Evolutionary conservation across 2,888 invertebrate genomes (phyloP).

Genomic region (Chrysopilus asiliformis): DNA sequence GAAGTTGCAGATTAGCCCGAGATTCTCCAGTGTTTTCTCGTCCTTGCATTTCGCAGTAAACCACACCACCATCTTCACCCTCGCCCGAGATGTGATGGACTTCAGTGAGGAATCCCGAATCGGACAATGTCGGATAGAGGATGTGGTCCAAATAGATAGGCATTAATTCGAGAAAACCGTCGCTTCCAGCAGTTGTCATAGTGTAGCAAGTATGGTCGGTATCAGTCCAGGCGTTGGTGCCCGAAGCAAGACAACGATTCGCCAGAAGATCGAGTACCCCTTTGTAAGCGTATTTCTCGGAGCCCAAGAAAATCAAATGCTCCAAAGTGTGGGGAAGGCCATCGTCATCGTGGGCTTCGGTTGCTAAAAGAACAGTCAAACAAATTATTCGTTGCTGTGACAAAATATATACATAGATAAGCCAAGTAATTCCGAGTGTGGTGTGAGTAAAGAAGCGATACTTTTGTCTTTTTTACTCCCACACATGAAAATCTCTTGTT

Average conservation of each 20-base stretch:
- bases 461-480: no score
- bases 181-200: slow-evolving; percentile 72
- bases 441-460: no score
- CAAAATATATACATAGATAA: neutral
- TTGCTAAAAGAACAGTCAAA: slow-evolving; percentile 44
- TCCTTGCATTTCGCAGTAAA: slow-evolving; percentile 93
- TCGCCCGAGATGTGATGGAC: slow-evolving; percentile 83
- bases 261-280: slow-evolving; percentile 79
- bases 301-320: slow-evolving; percentile 82
- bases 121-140: slow-evolving; percentile 65
- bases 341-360: slow-evolving; percentile 83
- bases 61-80: slow-evolving; percentile 84
- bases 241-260: slow-evolving; percentile 78
- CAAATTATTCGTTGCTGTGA: neutral
- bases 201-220: slow-evolving; percentile 84
- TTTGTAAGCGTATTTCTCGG: slow-evolving; percentile 78
- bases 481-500: no score
- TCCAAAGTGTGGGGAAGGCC: slow-evolving; percentile 88
- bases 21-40: slow-evolving; percentile 68
- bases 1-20: slow-evolving; percentile 49
- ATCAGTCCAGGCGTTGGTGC: slow-evolving; percentile 85
- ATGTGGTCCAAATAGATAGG: slow-evolving; percentile 88
- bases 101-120: slow-evolving; percentile 73
- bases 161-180: slow-evolving; percentile 76
- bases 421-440: neutral